phyloP scores from a whole-genome alignment of 2,113 vertebrate genomes.

The Psilopogon haemacephalus region DNA sequence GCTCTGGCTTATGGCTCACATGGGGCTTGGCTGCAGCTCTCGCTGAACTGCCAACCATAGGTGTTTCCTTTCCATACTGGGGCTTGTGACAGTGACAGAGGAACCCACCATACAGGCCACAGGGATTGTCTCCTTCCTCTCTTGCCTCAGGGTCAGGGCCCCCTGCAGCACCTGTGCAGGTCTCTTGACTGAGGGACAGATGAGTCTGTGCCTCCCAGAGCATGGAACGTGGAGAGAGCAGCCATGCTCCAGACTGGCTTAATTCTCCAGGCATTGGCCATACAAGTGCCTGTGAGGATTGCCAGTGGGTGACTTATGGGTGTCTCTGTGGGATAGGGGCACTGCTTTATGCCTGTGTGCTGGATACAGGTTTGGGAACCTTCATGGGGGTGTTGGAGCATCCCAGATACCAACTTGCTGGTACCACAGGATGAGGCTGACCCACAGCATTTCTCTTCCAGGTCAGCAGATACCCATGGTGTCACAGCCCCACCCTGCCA shows the following conservation, averaged over 20 bases:
- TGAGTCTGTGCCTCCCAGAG: rapidly evolving
- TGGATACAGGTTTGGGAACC: background rate
- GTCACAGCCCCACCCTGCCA: background rate
- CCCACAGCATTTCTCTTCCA: background rate
- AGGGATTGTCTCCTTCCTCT: rapidly evolving
- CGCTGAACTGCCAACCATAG: rapidly evolving
- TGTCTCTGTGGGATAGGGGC: rapidly evolving
- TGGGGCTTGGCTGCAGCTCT: background rate
- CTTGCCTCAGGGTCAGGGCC: too few relatives aligned
- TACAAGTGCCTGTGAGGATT: background rate
- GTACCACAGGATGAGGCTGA: background rate
- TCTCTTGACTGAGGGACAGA: rapidly evolving
- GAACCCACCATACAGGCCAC: rapidly evolving
- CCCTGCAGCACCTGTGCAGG: too few relatives aligned
- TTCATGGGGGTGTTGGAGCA: rapidly evolving
- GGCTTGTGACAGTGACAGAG: background rate
- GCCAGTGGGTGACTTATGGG: background rate
- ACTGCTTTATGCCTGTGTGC: background rate
- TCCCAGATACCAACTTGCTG: rapidly evolving
- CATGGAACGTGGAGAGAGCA: too few relatives aligned
- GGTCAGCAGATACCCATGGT: background rate
- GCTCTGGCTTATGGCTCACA: background rate
- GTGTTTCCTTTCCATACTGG: rapidly evolving
- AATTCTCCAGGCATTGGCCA: background rate
- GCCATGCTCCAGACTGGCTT: background rate